Percentiles rank a stretch among this genome's conserved stretches.
Evolutionary conservation across 1,140 invertebrate genomes (phyloP).

Genomic region (Sitodiplosis mosellana): DNA sequence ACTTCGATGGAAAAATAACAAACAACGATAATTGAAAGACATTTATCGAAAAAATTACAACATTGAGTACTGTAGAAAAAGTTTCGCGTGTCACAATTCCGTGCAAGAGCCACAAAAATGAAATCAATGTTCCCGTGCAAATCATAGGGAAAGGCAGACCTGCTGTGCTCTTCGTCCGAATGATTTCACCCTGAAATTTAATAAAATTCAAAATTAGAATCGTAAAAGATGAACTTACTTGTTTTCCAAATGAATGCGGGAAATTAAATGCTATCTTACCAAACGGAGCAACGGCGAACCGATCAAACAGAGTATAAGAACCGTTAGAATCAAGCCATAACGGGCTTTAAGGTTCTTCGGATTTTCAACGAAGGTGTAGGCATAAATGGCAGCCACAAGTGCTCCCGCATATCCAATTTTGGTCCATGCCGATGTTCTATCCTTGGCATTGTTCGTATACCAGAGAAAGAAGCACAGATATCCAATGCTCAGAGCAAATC

Average conservation of each 20-base stretch:
- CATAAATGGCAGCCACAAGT: slow-evolving; percentile 35
- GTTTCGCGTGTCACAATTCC: slow-evolving; percentile 55
- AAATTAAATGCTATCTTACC: slow-evolving; percentile 28
- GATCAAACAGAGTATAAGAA: slow-evolving; percentile 43
- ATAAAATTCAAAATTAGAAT: no score
- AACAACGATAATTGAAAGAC: slow-evolving; percentile 42
- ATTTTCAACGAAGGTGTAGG: slow-evolving; percentile 42
- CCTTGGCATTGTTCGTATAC: slow-evolving; percentile 32
- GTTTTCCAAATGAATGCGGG: background rate
- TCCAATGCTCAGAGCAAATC: slow-evolving; percentile 39
- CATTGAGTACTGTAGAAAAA: slow-evolving; percentile 64
- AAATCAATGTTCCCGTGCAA: slow-evolving; percentile 47
- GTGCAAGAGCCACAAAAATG: slow-evolving; percentile 59
- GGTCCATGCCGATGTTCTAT: slow-evolving; percentile 31
- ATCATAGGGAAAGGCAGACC: slow-evolving; percentile 68
- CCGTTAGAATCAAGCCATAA: slow-evolving; percentile 48
- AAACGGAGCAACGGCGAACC: slow-evolving; percentile 48
- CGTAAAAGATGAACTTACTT: no score
- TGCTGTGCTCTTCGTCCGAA: slow-evolving; percentile 54
- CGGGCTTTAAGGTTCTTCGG: slow-evolving; percentile 40
- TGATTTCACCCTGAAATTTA: slow-evolving; percentile 40
- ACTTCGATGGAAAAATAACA: slow-evolving; percentile 40
- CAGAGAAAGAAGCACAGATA: slow-evolving; percentile 45
- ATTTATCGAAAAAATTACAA: slow-evolving; percentile 37
- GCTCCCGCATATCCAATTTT: slow-evolving; percentile 30